Base-by-base conservation (phyloP, 2,888 invertebrate genomes). In the Heteromyza rotundicornis region DNA sequence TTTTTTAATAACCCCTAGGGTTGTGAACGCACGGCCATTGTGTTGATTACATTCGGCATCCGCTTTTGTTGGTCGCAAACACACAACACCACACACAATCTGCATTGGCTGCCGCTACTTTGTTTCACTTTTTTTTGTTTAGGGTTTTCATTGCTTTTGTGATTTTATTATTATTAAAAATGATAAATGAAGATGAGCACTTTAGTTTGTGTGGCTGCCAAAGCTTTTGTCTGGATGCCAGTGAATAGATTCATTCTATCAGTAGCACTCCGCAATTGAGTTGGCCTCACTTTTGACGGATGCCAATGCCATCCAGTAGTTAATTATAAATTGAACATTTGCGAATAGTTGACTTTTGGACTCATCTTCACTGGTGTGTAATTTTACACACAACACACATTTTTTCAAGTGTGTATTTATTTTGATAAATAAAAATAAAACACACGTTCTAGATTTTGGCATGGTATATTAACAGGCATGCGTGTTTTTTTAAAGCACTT, bases 161-260 rank as follows among this genome's bases (percentile, higher is more conserved):
- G 74, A 70, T 75, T 74, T 75, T 74, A 74, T 74, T 72, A 75
- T 76, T 76, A 74, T 76, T 74, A 75, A 76, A 76, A 76, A 74
- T 74, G 74, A 74, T 74, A 74, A 74, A 74, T 74, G 74, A 75
- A 74, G 74, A 74, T 72, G 76, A 71, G 68, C 64, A 57, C 55
- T 60, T 58, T 51, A 17, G 47, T 17, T 47, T 47, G 47, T 19
- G 47, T 8, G 14, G 12, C 49, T 40, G 32, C 50, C n/a, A n/a
- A n/a, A n/a, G n/a, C n/a, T n/a, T n/a, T n/a, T 35, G 20, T 54
- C 19, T 27, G 57, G 5, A 2, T 27, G 27, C n/a, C 47, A 36
- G 32, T 22, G 50, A 14, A 20, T 56, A 35, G 24, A 2, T n/a
- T 56, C 3, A 7, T 44, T n/a, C n/a, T n/a, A n/a, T n/a, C n/a